These are phyloP conservation scores for Forbesichthys papilliferus DNA, from an alignment of 2,113 vertebrate species.

Conservation along the genomic window DNA sequence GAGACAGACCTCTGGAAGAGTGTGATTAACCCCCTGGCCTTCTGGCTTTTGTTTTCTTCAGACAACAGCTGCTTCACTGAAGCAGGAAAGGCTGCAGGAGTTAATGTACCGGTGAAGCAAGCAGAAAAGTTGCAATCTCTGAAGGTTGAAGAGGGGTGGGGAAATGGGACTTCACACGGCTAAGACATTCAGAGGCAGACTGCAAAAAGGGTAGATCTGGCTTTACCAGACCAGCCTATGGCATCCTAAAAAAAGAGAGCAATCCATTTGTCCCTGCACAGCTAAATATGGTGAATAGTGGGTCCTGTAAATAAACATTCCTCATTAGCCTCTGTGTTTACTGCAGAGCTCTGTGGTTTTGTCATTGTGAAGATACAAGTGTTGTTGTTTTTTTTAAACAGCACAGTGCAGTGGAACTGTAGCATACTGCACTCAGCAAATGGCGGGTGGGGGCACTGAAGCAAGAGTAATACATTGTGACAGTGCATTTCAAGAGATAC, in stretches of 20 bases:
- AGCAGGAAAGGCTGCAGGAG: constrained; percentile 50
- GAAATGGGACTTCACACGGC: constrained; percentile 21
- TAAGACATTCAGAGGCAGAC: constrained; percentile 18
- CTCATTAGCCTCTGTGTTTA: constrained; percentile 55
- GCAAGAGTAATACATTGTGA: constrained; percentile 66
- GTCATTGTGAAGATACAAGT: constrained; percentile 33
- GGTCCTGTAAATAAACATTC: constrained; percentile 58
- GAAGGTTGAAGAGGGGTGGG: constrained; percentile 16
- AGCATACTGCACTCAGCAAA: constrained; percentile 20
- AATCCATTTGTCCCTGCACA: constrained; percentile 36
- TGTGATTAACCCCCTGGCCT: constrained; percentile 60
- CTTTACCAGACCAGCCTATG: constrained; percentile 15
- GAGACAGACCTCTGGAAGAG: constrained; percentile 44
- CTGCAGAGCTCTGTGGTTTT: constrained; percentile 39
- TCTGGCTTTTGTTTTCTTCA: constrained; percentile 57
- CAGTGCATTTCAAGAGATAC: constrained; percentile 61
- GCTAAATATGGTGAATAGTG: constrained; percentile 30
- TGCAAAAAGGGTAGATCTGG: constrained; percentile 40
- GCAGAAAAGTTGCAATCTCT: constrained; percentile 45
- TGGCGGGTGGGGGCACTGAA: constrained; percentile 17
- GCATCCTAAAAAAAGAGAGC: constrained; percentile 18
- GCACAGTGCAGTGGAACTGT: constrained; percentile 6
- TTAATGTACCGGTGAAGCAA: constrained; percentile 53
- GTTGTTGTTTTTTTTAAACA: constrained; percentile 29
- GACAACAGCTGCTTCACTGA: constrained; percentile 53